Percentiles rank a stretch among this genome's conserved stretches.
These are phyloP conservation scores for Pelecanoides urinatrix DNA, from an alignment of 2,113 vertebrate genomes.

Conservation along the genomic window DNA sequence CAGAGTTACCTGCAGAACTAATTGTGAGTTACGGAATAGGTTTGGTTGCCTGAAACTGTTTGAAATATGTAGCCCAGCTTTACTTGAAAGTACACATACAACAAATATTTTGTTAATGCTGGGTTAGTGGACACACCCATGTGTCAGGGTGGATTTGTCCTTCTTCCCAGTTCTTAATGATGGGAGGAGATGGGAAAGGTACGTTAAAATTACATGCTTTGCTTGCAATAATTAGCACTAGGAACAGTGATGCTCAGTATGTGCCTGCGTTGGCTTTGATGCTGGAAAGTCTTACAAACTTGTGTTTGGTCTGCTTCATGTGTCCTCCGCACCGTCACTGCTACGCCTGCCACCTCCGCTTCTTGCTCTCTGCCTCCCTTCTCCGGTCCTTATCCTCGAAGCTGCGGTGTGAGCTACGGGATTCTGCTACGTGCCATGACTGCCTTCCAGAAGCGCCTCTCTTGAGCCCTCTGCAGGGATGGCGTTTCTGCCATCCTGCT, in stretches of 20 bases:
- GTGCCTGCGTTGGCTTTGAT: background rate
- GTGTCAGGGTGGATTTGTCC: background rate
- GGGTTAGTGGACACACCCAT: background rate
- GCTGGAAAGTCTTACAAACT: background rate
- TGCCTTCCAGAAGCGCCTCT: background rate
- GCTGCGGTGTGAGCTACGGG: fast-evolving
- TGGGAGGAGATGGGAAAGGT: background rate
- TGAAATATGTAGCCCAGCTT: background rate
- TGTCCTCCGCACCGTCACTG: fast-evolving
- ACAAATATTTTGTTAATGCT: background rate
- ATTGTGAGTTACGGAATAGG: background rate
- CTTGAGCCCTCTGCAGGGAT: background rate
- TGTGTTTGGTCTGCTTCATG: fast-evolving
- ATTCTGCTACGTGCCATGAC: background rate
- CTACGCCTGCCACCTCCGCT: background rate
- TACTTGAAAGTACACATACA: background rate
- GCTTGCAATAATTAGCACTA: background rate
- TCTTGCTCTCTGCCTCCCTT: background rate
- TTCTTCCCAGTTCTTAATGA: background rate
- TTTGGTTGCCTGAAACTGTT: background rate
- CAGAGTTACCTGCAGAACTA: background rate
- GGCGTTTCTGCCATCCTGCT: background rate
- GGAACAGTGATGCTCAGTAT: background rate
- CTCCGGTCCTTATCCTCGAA: background rate
- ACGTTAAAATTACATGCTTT: background rate